Conservation (phyloP, 2,888 invertebrate genomes). For the Furcula furcula region DNA sequence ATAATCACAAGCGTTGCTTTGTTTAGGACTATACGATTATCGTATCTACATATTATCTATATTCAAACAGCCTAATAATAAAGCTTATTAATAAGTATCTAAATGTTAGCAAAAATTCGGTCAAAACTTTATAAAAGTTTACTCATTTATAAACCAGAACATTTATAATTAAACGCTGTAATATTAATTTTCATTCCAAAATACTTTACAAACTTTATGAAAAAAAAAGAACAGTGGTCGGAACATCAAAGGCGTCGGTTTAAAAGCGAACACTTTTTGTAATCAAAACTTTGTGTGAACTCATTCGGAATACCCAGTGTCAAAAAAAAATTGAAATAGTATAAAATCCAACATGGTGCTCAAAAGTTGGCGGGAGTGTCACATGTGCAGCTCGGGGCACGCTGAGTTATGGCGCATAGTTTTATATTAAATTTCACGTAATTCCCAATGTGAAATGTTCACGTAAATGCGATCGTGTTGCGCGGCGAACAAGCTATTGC, state of each 20-base stretch:
- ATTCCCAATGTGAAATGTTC: conserved; percentile 19
- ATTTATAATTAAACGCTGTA: not conserved
- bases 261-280: conserved; percentile 27
- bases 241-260: conserved; percentile 13
- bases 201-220: conserved; percentile 5
- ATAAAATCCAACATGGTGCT: conserved; percentile 13
- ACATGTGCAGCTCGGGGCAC: conserved; percentile 27
- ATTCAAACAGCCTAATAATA: too few relatives aligned
- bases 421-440: conserved; percentile 41
- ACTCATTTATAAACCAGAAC: too few relatives aligned
- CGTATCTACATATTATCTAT: too few relatives aligned
- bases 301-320: conserved; percentile 17
- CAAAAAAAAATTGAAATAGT: conserved; percentile 1
- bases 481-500: too few relatives aligned
- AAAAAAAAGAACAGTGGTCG: conserved; percentile 11
- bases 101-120: too few relatives aligned
- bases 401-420: conserved; percentile 39
- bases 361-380: conserved; percentile 29
- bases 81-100: too few relatives aligned
- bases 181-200: not conserved
- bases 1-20: too few relatives aligned
- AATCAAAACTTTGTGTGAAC: conserved; percentile 25
- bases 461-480: conserved; percentile 14
- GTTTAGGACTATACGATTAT: too few relatives aligned
- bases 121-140: too few relatives aligned